Conservation (phyloP, 2,888 invertebrate genomes). For the Lamellibrachia columna region DNA sequence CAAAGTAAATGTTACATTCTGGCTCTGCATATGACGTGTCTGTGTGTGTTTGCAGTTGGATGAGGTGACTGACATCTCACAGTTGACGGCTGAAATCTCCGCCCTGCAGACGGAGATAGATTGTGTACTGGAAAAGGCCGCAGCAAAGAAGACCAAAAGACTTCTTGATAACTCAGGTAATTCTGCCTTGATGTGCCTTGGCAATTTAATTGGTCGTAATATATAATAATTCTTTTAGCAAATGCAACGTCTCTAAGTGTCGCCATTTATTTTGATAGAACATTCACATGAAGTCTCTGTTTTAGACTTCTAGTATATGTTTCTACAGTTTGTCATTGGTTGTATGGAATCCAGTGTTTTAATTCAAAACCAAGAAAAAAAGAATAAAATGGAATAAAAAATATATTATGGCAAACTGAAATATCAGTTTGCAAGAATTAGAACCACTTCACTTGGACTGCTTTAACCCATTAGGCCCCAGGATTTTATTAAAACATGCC, state of each 20-base stretch:
- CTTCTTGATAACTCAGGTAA: neutral
- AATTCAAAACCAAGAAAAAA: neutral
- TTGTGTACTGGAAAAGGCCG: constrained; percentile 75
- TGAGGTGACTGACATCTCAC: constrained; percentile 53
- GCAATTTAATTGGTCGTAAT: neutral
- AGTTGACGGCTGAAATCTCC: constrained; percentile 71
- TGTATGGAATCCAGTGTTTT: neutral
- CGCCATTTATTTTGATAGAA: neutral
- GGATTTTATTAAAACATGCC: too few species aligned
- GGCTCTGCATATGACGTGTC: neutral
- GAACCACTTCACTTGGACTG: too few species aligned
- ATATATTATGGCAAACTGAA: too few species aligned
- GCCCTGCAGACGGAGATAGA: constrained; percentile 89
- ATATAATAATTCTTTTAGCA: neutral
- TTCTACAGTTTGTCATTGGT: neutral
- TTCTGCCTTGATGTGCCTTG: neutral
- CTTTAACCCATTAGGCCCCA: too few species aligned
- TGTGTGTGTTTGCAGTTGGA: constrained; percentile 46
- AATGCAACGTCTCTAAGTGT: neutral
- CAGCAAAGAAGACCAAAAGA: constrained; percentile 31
- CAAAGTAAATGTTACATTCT: too few species aligned
- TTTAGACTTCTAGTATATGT: neutral
- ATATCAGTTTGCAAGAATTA: too few species aligned
- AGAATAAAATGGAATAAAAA: too few species aligned
- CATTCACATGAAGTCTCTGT: neutral